A percentile compares a stretch with the other conserved stretches of the same genome.
phyloP scores from a whole-genome alignment of 2,888 invertebrate species.

The Drosophila suboccidentalis region DNA sequence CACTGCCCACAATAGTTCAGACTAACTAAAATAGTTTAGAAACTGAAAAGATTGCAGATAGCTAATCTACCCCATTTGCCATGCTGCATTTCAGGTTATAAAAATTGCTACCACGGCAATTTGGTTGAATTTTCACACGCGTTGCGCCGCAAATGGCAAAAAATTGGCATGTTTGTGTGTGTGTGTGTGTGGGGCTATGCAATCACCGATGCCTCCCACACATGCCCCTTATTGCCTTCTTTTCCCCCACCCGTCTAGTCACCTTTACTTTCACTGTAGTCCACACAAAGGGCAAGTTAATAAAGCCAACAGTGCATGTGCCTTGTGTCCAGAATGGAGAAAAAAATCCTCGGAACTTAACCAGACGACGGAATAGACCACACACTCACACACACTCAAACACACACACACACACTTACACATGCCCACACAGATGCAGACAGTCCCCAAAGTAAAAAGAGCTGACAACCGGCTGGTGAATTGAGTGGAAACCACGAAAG shows the following conservation, averaged over 20 bases:
- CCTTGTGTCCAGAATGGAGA: slow-evolving; percentile 47
- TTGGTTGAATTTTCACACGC: slow-evolving; percentile 67
- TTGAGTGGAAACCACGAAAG: slow-evolving; percentile 24
- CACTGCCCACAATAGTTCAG: too few species aligned
- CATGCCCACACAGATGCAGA: slow-evolving; percentile 11
- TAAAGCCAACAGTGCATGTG: slow-evolving; percentile 72
- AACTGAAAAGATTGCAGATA: too few species aligned
- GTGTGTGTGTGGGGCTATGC: slow-evolving; percentile 27
- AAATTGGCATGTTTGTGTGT: slow-evolving; percentile 52
- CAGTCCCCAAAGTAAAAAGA: slow-evolving; percentile 27
- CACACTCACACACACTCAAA: background rate
- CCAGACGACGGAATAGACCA: slow-evolving; percentile 30
- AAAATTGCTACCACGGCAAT: slow-evolving; percentile 67
- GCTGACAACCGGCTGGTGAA: slow-evolving; percentile 37
- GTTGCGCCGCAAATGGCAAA: slow-evolving; percentile 42
- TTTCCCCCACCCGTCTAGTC: background rate
- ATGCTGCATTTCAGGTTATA: slow-evolving; percentile 7
- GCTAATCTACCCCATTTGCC: slow-evolving; percentile 14
- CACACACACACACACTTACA: background rate
- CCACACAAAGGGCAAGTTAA: slow-evolving; percentile 67
- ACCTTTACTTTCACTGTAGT: slow-evolving; percentile 6
- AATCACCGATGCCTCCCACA: slow-evolving; percentile 11
- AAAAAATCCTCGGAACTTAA: slow-evolving; percentile 23
- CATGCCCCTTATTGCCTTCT: background rate
- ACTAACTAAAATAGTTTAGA: too few species aligned